Conservation (phyloP, 2,797 vertebrate genomes). For the Cynodonichthys magdalenae region DNA sequence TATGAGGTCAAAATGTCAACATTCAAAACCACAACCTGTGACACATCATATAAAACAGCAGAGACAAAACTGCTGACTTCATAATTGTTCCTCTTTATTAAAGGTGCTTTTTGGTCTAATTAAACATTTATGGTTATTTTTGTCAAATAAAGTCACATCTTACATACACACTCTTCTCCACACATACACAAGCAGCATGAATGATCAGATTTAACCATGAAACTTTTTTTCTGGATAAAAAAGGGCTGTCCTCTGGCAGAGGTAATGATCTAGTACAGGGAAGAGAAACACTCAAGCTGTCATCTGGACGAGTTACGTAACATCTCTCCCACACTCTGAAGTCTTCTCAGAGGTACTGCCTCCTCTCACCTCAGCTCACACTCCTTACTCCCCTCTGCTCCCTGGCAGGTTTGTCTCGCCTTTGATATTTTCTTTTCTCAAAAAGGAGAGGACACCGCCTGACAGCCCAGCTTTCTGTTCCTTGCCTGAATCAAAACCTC, state of each 20-base stretch:
- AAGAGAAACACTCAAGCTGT: constrained; percentile 37
- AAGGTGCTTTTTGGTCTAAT: neutral
- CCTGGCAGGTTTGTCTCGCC: constrained; percentile 30
- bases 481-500: constrained; percentile 6
- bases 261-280: constrained; percentile 15
- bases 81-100: neutral
- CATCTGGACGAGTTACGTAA: constrained; percentile 56
- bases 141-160: neutral
- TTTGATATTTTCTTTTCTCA: constrained; percentile 53
- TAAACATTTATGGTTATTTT: too few relatives aligned
- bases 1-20: constrained; percentile 2
- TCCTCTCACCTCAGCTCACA: constrained; percentile 53
- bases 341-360: constrained; percentile 38
- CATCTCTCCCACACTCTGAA: constrained; percentile 42
- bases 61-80: neutral
- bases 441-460: constrained; percentile 34
- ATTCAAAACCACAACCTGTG: neutral
- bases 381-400: constrained; percentile 41
- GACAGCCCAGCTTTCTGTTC: constrained; percentile 38
- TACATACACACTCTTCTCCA: neutral
- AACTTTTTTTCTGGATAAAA: constrained; percentile 28
- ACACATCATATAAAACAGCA: neutral
- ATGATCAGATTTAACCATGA: constrained; percentile 31
- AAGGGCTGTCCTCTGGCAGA: constrained; percentile 42
- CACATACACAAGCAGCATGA: constrained; percentile 1